phyloP scores from a whole-genome alignment of 2,888 invertebrate species.

The Chrysomela aeneicollis region DNA sequence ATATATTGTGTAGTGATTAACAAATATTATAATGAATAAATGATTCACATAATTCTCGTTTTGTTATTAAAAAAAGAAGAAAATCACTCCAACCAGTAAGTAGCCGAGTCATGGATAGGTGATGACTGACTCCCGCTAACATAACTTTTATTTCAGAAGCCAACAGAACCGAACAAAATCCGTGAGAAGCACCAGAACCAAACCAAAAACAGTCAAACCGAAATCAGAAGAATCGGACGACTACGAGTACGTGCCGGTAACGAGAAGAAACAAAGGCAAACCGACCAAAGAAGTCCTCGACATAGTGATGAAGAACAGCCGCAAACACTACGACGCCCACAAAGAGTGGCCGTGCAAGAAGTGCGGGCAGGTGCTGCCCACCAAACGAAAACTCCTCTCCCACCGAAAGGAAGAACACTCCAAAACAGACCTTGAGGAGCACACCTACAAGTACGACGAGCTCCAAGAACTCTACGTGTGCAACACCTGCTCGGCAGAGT shows the following conservation, averaged over 20 bases:
- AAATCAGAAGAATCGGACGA: conserved; percentile 20
- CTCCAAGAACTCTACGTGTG: conserved; percentile 49
- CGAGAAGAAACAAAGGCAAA: conserved; percentile 28
- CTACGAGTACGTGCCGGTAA: conserved; percentile 22
- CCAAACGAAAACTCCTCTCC: conserved; percentile 42
- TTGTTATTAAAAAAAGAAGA: background rate
- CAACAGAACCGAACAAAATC: background rate
- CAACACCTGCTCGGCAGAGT: conserved; percentile 50
- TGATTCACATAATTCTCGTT: conserved; percentile 7
- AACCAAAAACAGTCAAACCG: background rate
- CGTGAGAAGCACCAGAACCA: background rate
- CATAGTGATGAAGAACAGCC: conserved; percentile 19
- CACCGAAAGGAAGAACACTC: conserved; percentile 52
- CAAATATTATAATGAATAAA: background rate
- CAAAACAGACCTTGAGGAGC: conserved; percentile 53
- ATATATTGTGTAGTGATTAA: background rate
- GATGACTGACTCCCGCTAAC: background rate
- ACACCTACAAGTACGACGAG: conserved; percentile 51
- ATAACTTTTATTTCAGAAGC: background rate
- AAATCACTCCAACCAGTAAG: too few relatives aligned
- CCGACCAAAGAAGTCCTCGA: conserved; percentile 13
- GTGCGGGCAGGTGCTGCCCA: conserved; percentile 46
- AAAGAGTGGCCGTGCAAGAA: conserved; percentile 49
- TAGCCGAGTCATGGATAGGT: too few relatives aligned
- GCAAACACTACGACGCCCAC: conserved; percentile 29